Evolutionary conservation across 2,113 vertebrate genomes (phyloP), one percentile per base, ranked within the genome.

Genomic region (Bos indicus): DNA sequence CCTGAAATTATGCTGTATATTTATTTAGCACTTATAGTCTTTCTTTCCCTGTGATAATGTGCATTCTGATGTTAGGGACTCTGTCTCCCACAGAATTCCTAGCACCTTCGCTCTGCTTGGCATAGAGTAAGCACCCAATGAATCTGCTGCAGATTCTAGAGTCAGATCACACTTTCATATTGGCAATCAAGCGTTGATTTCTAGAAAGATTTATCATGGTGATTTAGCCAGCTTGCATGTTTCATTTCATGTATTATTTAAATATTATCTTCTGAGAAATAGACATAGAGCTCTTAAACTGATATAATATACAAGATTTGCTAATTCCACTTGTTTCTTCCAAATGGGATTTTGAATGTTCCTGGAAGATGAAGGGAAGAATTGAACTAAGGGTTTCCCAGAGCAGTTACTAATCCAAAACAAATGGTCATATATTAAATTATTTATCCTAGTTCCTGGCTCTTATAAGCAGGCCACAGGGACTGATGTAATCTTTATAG

Each of bases 251-350:
- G 43, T 52, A 12, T 62, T 78, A 64, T 54, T 83, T 91, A 91
- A 89, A 94, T 96, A 80, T 64, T 83, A 19, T 93, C 60, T 64
- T 97, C 78, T 96, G 80, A 54, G 71, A 95, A 95, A 93, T 87
- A 2, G 86, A 84, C 60, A 80, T 9, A 59, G n/a, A 90, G 12
- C 4, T 87, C 36, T 95, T 74, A 90, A 52, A 86, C 43, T 93
- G 46, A 52, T 91, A n/a, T 77, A 91, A 85, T 43, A 78, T 54
- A 88, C 11, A 95, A 4, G 64, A 71, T 96, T 93, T 96, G 13
- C 26, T 92, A 80, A 67, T 86, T 52, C 25, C 9, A 71, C 92
- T 94, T 59, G 16, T 95, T 97, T 90, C 51, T 80, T 82, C 15
- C 25, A 91, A 77, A 71, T 71, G n/a, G 67, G 19, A 23, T 40